Evolutionary conservation across 2,888 invertebrate species (phyloP), one percentile per base, ranked within the genome.

Genomic region (Ecliptopera silaceata): DNA sequence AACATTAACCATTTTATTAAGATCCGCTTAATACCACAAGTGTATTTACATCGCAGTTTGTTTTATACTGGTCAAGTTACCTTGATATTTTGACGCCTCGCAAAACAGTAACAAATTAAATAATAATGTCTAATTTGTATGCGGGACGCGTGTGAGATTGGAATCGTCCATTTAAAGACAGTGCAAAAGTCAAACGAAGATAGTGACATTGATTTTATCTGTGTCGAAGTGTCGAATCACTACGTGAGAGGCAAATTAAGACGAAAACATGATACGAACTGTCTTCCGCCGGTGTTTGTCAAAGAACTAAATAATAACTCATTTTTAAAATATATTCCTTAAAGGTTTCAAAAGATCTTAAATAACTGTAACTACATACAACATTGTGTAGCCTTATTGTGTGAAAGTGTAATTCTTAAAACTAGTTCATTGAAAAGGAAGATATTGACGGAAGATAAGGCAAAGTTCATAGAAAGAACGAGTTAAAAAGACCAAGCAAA

Each of bases 41-140:
- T 31, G 54, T 56, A 31, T 32, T 34, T 18, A 42, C 13, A 4
- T 15, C 29, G 43, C 61, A 22, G 78, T 26, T 74, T 74, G 59
- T 46, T 1, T 6, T 61, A 56, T 59, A 44, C 52, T 80, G 79
- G 84, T 63, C 61, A 54, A 38, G 59, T 57, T 63, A 68, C 68
- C 74, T 72, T 75, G 77, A 81, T 82, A 84, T 82, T 86, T 85
- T 87, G 85, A 86, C 84, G 81, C 83, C 82, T 85, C 72, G 76
- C 74, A 72, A 77, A 75, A 81, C 66, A 74, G 74, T 74, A 82
- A 84, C 84, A 86, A 84, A 86, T 86, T 82, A 82, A 84, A 84
- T 82, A 83, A 84, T 80, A 83, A 82, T 76, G 71, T 56, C 73
- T 82, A 68, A 81, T 86, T 86, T 77, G 81, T 86, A 88, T 88